Evolutionary conservation across 53 echinoderm and acorn worm species (phyloP).

Genomic region (Echinarachnius parma): DNA sequence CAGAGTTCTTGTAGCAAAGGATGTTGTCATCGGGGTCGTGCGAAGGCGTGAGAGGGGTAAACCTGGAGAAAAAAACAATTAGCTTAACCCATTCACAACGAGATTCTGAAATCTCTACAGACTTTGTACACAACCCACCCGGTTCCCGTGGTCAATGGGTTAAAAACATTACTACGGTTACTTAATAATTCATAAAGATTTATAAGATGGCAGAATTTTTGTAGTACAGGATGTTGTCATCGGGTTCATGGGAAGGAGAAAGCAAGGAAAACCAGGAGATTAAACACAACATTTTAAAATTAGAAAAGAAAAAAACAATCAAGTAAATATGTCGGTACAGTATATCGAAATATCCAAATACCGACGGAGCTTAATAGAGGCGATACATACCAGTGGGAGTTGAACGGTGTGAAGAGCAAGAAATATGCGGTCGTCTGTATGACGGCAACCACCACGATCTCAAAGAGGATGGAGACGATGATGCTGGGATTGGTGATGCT

Average conservation of each 20-base stretch:
- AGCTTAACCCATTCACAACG: too few relatives aligned
- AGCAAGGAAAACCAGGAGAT: constrained; percentile 18
- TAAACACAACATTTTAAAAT: too few relatives aligned
- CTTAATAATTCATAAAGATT: too few relatives aligned
- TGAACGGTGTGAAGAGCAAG: constrained; percentile 59
- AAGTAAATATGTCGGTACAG: too few relatives aligned
- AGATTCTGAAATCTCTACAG: too few relatives aligned
- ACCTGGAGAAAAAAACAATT: constrained; percentile 4
- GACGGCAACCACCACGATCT: constrained; percentile 63
- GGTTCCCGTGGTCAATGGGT: too few relatives aligned
- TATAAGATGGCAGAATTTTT: constrained; percentile 90
- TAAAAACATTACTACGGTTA: too few relatives aligned
- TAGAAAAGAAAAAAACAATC: too few relatives aligned
- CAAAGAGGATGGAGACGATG: constrained; percentile 69
- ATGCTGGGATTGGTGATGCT: constrained; percentile 77
- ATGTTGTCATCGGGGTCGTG: constrained; percentile 68
- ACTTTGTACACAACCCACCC: too few relatives aligned
- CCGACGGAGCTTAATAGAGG: too few relatives aligned
- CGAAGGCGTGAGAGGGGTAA: constrained; percentile 13
- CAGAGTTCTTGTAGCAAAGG: constrained; percentile 72
- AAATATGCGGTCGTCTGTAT: constrained; percentile 74
- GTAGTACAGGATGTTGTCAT: constrained; percentile 69
- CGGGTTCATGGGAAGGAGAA: constrained; percentile 25
- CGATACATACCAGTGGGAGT: constrained; percentile 75
- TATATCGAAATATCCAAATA: too few relatives aligned